A percentile compares a stretch with the other conserved stretches of the same genome.
These are phyloP conservation scores for Carollia perspicillata DNA, from an alignment of 2,113 vertebrate genomes.

Conservation along the genomic window DNA sequence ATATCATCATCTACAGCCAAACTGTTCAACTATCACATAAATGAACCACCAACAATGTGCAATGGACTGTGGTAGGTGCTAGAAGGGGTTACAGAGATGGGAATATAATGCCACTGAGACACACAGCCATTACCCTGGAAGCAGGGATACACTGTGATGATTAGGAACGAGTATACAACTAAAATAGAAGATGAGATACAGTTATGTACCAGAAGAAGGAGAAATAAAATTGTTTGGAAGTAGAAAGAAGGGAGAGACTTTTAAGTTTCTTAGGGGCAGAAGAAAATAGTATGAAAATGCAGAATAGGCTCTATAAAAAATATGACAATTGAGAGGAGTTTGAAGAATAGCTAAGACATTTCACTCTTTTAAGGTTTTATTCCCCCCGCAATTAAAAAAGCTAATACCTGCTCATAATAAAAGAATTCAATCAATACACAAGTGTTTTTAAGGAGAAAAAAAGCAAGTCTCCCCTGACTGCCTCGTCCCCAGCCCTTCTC, in stretches of 20 bases:
- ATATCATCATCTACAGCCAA: background rate
- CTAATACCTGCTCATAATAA: background rate
- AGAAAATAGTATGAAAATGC: background rate
- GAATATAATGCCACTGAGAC: background rate
- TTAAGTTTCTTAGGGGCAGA: background rate
- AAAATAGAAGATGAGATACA: background rate
- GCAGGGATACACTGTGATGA: background rate
- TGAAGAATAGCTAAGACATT: background rate
- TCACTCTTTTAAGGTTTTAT: background rate
- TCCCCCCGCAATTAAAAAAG: background rate
- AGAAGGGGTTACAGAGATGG: background rate
- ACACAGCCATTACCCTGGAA: background rate
- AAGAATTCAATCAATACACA: background rate
- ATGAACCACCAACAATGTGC: background rate
- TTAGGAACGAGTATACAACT: background rate
- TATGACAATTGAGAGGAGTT: background rate
- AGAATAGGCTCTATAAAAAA: background rate
- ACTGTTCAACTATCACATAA: background rate
- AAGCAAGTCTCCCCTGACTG: background rate
- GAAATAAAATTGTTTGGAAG: background rate
- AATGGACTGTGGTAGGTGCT: background rate
- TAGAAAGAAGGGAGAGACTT: background rate
- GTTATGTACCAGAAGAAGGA: background rate
- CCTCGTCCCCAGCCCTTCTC: background rate
- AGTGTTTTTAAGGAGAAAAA: background rate